Percentiles rank a stretch among this genome's conserved stretches.
Conservation (phyloP, 2,888 invertebrate genomes). For the Drosophila demipolita region DNA sequence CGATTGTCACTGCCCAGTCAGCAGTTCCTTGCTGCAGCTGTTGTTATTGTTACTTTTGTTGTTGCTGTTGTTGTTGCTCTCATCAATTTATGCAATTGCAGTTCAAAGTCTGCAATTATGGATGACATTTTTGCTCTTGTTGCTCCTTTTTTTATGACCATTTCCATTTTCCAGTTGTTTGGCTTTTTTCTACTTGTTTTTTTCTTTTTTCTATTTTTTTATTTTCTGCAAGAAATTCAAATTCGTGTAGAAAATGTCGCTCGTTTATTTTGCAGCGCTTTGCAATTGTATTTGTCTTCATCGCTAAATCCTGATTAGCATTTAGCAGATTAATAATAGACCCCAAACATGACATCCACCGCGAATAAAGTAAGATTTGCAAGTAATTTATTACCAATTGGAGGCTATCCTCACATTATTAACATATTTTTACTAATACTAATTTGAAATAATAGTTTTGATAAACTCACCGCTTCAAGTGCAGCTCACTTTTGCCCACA, state of each 20-base stretch:
- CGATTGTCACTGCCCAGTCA: slow-evolving; percentile 20
- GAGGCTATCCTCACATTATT: neutral
- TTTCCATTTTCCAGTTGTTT: slow-evolving; percentile 34
- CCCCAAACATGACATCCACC: slow-evolving; percentile 24
- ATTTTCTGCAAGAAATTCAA: slow-evolving; percentile 40
- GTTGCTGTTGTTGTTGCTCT: slow-evolving; percentile 50
- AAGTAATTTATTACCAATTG: too few species aligned
- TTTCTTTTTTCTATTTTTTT: slow-evolving; percentile 5
- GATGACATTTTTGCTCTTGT: slow-evolving; percentile 73
- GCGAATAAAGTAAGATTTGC: neutral
- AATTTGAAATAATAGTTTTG: too few species aligned
- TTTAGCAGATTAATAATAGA: slow-evolving; percentile 45
- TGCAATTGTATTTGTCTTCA: slow-evolving; percentile 41
- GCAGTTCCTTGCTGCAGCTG: slow-evolving; percentile 17
- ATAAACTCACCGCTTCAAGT: slow-evolving; percentile 79
- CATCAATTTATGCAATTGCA: slow-evolving; percentile 77
- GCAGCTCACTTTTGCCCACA: slow-evolving; percentile 85
- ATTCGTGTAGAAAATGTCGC: slow-evolving; percentile 68
- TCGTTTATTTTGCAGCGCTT: slow-evolving; percentile 50
- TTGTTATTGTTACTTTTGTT: slow-evolving; percentile 1
- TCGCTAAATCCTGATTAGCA: slow-evolving; percentile 49
- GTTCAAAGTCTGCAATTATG: slow-evolving; percentile 80
- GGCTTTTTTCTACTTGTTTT: neutral
- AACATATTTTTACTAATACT: neutral
- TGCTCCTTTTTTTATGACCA: slow-evolving; percentile 39